These are phyloP conservation scores for Drosophila kambysellisi DNA, from an alignment of 2,888 invertebrate genomes.

Conservation along the genomic window DNA sequence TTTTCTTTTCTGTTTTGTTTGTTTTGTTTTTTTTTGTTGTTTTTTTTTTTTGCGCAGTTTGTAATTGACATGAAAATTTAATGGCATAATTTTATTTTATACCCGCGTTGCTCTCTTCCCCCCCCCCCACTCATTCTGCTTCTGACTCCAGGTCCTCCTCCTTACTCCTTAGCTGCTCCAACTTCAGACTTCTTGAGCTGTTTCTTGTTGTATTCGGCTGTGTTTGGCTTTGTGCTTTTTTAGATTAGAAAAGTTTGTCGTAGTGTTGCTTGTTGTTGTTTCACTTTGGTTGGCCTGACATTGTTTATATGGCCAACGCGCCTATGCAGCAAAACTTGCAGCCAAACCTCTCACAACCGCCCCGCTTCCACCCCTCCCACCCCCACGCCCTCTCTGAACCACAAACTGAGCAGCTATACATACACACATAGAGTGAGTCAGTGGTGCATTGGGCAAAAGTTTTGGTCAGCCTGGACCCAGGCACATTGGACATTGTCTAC, in stretches of 20 bases:
- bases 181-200: slow-evolving; percentile 2
- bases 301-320: slow-evolving; percentile 63
- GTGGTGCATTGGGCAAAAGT: slow-evolving; percentile 38
- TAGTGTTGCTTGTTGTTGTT: slow-evolving; percentile 30
- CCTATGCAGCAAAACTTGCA: slow-evolving; percentile 58
- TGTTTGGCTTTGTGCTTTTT: slow-evolving; percentile 57
- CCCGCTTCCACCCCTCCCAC: not conserved
- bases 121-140: not conserved
- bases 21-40: not conserved
- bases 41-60: slow-evolving; percentile 37
- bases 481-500: slow-evolving; percentile 41
- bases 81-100: slow-evolving; percentile 71
- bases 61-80: slow-evolving; percentile 80
- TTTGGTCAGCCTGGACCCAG: slow-evolving; percentile 43
- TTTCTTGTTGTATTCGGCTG: slow-evolving; percentile 3
- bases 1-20: not conserved
- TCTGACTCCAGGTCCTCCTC: not conserved
- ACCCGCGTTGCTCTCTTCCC: slow-evolving; percentile 3
- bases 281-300: slow-evolving; percentile 40
- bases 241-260: slow-evolving; percentile 69
- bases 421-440: not conserved
- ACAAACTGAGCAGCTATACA: slow-evolving; percentile 23
- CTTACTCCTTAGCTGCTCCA: not conserved
- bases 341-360: not conserved
- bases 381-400: slow-evolving; percentile 16